Conservation (phyloP, 2,797 vertebrate genomes). For the Bufotes viridis region DNA sequence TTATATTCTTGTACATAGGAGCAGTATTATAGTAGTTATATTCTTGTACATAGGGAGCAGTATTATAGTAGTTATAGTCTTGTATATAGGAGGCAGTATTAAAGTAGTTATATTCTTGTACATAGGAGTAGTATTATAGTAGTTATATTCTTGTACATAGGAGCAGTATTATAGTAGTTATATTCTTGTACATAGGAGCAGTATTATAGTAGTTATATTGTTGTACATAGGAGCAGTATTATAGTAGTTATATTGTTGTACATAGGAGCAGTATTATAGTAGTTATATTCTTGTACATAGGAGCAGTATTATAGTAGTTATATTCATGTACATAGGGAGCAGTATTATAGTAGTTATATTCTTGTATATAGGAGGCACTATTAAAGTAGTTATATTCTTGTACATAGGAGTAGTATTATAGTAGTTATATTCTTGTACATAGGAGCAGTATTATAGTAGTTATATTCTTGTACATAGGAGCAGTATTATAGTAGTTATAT, state of each 20-base stretch:
- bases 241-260: neutral
- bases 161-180: neutral
- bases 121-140: conserved; percentile 4
- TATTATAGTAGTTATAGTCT: conserved; percentile 12
- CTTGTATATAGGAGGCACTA: too few relatives aligned
- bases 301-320: neutral
- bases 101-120: conserved; percentile 5
- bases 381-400: neutral
- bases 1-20: conserved; percentile 10
- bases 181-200: conserved; percentile 2
- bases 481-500: conserved; percentile 2
- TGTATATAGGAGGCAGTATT: neutral
- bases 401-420: conserved; percentile 1
- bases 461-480: neutral
- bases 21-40: conserved; percentile 8
- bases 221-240: neutral
- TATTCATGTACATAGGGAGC: too few relatives aligned
- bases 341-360: too few relatives aligned
- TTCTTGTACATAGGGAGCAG: neutral
- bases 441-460: neutral
- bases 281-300: neutral
- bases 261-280: neutral
- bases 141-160: conserved; percentile 3
- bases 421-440: conserved; percentile 4
- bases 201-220: conserved; percentile 9